These are phyloP conservation scores for Panagrolaimus sp. DNA, from an alignment of 1,140 invertebrate species.

Conservation along the genomic window DNA sequence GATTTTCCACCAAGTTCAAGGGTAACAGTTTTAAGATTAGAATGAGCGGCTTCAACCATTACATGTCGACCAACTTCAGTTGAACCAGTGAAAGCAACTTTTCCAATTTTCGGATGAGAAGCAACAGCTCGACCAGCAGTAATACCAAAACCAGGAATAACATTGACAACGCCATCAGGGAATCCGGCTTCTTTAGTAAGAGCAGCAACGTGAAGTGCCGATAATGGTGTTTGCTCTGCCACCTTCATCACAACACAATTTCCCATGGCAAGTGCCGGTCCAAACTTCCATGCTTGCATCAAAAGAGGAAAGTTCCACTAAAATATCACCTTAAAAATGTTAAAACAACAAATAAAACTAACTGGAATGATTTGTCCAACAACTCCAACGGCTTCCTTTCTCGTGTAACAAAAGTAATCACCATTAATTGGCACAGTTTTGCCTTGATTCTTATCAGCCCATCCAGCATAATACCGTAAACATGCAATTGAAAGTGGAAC, in stretches of 20 bases:
- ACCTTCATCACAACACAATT: slow-evolving; percentile 74
- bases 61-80: slow-evolving; percentile 74
- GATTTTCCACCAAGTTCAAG: slow-evolving; percentile 82
- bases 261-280: slow-evolving; percentile 69
- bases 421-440: slow-evolving; percentile 76
- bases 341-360: neutral
- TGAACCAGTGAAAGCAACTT: slow-evolving; percentile 83
- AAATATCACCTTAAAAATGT: neutral
- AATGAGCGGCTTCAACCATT: slow-evolving; percentile 69
- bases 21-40: slow-evolving; percentile 76
- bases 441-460: slow-evolving; percentile 83
- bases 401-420: slow-evolving; percentile 76
- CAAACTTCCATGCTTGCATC: slow-evolving; percentile 93
- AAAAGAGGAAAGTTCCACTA: slow-evolving; percentile 90
- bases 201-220: slow-evolving; percentile 73
- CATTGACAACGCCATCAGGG: slow-evolving; percentile 66
- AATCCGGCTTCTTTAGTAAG: slow-evolving; percentile 81
- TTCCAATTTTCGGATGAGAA: slow-evolving; percentile 69
- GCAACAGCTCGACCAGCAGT: slow-evolving; percentile 76
- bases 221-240: slow-evolving; percentile 86
- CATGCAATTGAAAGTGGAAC: slow-evolving; percentile 66
- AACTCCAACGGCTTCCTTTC: slow-evolving; percentile 91
- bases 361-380: slow-evolving; percentile 90
- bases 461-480: slow-evolving; percentile 77
- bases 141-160: slow-evolving; percentile 76